Conservation (phyloP, 2,113 vertebrate genomes). For the Cichladusa arquata region DNA sequence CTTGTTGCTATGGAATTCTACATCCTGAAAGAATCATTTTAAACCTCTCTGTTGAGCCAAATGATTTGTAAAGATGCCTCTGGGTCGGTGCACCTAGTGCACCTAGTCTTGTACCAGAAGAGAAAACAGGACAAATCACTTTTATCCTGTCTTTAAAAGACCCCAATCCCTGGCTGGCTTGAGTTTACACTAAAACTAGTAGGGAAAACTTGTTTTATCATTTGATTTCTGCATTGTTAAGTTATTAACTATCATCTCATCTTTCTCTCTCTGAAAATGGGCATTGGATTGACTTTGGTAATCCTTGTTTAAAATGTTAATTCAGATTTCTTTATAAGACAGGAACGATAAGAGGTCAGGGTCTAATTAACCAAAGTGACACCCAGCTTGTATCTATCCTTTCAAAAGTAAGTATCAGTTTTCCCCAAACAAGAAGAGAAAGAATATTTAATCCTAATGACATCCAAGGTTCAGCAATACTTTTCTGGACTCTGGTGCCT, state of each 20-base stretch:
- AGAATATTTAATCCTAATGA: slow-evolving; percentile 24
- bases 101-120: not conserved
- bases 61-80: not conserved
- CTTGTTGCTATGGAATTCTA: not conserved
- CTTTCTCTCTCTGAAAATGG: not conserved
- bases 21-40: not conserved
- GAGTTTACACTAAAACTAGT: not conserved
- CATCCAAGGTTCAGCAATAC: not conserved
- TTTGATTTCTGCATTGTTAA: not conserved
- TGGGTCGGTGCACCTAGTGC: not conserved
- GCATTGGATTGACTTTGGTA: not conserved
- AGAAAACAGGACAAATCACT: not conserved
- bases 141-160: not conserved
- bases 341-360: not conserved
- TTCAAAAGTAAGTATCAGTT: not conserved
- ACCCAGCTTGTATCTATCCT: not conserved
- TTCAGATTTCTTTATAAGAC: not conserved
- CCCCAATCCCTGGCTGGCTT: not conserved
- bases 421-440: not conserved
- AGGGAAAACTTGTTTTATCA: not conserved
- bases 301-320: not conserved
- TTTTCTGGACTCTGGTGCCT: not conserved
- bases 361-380: not conserved
- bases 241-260: not conserved
- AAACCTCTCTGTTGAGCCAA: not conserved